phyloP scores from a whole-genome alignment of 1,140 invertebrate genomes.

The Drosophila jambulina region DNA sequence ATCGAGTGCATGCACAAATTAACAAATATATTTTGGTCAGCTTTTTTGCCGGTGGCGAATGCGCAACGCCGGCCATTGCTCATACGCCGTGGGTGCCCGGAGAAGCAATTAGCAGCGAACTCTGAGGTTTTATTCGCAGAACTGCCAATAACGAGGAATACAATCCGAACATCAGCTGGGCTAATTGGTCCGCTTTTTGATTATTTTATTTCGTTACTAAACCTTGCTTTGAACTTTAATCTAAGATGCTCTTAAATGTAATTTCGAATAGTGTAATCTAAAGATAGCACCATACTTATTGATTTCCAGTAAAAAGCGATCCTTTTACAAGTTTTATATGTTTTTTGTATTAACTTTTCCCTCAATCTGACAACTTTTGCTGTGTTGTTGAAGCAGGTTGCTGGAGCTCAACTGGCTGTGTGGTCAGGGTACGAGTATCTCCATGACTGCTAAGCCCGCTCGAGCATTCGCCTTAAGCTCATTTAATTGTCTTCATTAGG shows the following conservation, averaged over 20 bases:
- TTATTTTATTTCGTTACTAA: neutral
- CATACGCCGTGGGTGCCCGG: slow-evolving; percentile 18
- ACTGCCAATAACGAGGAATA: neutral
- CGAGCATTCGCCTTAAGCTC: slow-evolving; percentile 39
- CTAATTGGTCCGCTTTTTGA: neutral
- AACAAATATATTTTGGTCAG: slow-evolving; percentile 51
- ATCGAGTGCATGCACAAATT: slow-evolving; percentile 62
- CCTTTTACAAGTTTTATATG: neutral
- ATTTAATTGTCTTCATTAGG: slow-evolving; percentile 66
- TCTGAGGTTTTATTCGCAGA: neutral
- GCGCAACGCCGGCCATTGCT: slow-evolving; percentile 5
- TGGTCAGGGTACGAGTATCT: neutral
- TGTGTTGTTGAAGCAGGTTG: neutral
- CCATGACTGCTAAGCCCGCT: slow-evolving; percentile 33
- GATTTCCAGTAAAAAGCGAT: neutral
- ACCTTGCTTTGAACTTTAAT: neutral
- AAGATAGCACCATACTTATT: neutral
- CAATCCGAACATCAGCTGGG: neutral
- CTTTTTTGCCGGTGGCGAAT: slow-evolving; percentile 6
- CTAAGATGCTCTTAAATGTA: neutral
- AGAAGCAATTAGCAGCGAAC: neutral
- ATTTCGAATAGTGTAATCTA: neutral
- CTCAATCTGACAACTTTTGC: neutral
- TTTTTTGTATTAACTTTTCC: neutral
- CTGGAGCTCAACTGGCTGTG: neutral